Percentiles rank a stretch among this genome's conserved stretches.
These are phyloP conservation scores for Desmophyllum pertusum DNA, from an alignment of 92 coral and sea anemone species.

Conservation along the genomic window DNA sequence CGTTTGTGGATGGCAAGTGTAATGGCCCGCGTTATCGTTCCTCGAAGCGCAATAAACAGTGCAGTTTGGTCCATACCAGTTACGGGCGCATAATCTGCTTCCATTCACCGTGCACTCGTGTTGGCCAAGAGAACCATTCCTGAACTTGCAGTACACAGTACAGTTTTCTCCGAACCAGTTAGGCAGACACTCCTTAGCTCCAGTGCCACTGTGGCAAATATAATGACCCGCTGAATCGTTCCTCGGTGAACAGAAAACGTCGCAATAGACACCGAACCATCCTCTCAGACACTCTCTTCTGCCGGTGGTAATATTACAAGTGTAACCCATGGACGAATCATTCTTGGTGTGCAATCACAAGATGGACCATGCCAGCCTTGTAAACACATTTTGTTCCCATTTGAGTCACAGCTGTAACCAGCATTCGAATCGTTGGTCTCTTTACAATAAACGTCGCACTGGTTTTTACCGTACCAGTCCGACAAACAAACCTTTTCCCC, in stretches of 20 bases:
- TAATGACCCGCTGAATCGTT: conserved; percentile 64
- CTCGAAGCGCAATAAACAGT: conserved; percentile 50
- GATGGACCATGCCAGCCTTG: conserved; percentile 82
- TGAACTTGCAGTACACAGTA: conserved; percentile 51
- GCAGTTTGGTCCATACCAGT: conserved; percentile 83
- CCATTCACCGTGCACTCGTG: conserved; percentile 71
- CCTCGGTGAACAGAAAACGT: conserved; percentile 49
- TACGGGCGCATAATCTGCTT: conserved; percentile 52
- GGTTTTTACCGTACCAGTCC: conserved; percentile 71
- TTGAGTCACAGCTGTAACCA: conserved; percentile 61
- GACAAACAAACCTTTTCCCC: conserved; percentile 71
- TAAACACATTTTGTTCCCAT: conserved; percentile 59
- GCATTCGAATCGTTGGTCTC: conserved; percentile 50
- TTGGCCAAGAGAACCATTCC: conserved; percentile 59
- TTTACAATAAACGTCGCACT: conserved; percentile 61
- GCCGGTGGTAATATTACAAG: conserved; percentile 76
- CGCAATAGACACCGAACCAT: conserved; percentile 72
- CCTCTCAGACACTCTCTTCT: conserved; percentile 57
- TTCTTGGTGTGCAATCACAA: conserved; percentile 78
- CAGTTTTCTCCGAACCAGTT: conserved; percentile 89
- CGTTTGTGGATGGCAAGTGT: conserved; percentile 48
- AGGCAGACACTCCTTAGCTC: conserved; percentile 66
- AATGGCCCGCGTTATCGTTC: conserved; percentile 50
- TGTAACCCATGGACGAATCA: conserved; percentile 65
- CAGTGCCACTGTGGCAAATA: conserved; percentile 53